These are phyloP conservation scores for Drosophila pallidifrons DNA, from an alignment of 1,140 invertebrate genomes.

Conservation along the genomic window DNA sequence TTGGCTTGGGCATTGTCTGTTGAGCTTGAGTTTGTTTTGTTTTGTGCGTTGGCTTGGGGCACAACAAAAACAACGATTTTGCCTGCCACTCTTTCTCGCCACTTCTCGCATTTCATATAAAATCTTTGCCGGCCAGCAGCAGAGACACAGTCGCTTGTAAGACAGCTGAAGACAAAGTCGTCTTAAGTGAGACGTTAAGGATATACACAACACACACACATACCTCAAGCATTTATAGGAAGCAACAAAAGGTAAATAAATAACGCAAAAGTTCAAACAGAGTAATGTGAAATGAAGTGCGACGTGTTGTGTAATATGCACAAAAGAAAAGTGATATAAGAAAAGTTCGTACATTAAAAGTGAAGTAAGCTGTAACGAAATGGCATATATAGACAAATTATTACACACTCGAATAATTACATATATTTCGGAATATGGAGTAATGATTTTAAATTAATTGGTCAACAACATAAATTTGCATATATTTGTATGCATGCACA, in stretches of 20 bases:
- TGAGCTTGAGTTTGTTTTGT: conserved; percentile 41
- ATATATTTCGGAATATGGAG: conserved; percentile 1
- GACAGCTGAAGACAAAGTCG: conserved; percentile 68
- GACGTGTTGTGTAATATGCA: conserved; percentile 60
- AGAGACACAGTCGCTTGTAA: conserved; percentile 70
- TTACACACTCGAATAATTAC: neutral
- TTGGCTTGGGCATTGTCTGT: conserved; percentile 56
- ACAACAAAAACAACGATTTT: conserved; percentile 30
- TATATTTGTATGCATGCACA: conserved; percentile 23
- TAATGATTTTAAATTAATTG: conserved; percentile 33
- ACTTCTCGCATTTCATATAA: conserved; percentile 81
- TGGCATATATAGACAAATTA: conserved; percentile 8
- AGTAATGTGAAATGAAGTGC: conserved; percentile 77
- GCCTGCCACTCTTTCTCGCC: conserved; percentile 51
- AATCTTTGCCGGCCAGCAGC: conserved; percentile 67
- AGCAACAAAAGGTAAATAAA: conserved; percentile 70
- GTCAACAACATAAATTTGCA: conserved; percentile 50
- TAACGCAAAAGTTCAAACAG: conserved; percentile 18
- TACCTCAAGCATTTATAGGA: conserved; percentile 71
- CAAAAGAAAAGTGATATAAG: conserved; percentile 54
- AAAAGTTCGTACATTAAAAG: conserved; percentile 33
- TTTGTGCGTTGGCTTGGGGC: conserved; percentile 41
- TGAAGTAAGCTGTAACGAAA: conserved; percentile 15
- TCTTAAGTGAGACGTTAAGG: conserved; percentile 57
- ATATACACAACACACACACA: conserved; percentile 46